Conservation (phyloP, 1,140 invertebrate genomes). For the Aphis craccivora region DNA sequence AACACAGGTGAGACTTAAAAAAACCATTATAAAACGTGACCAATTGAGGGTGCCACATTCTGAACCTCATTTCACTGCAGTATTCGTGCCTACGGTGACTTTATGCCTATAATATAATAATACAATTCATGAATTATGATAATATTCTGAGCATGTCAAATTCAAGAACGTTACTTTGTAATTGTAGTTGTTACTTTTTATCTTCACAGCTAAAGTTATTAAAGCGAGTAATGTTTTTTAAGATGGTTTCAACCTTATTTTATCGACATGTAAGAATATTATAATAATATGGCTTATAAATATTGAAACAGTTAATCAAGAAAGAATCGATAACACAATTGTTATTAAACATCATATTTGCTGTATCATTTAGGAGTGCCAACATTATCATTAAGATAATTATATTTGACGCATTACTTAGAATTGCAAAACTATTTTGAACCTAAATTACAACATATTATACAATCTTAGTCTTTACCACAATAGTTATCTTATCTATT, state of each 20-base stretch:
- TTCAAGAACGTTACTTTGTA: background rate
- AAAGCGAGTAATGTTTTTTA: background rate
- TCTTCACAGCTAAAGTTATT: background rate
- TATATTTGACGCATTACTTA: background rate
- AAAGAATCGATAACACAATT: constrained; percentile 10
- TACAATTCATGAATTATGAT: background rate
- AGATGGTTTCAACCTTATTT: background rate
- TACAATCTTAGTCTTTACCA: background rate
- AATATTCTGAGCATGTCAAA: background rate
- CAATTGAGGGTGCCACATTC: background rate
- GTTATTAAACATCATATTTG: background rate
- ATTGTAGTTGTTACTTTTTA: background rate
- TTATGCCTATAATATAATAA: background rate
- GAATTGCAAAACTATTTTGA: constrained; percentile 10
- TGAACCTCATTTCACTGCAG: background rate
- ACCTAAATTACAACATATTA: constrained; percentile 25
- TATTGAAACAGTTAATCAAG: background rate
- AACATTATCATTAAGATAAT: constrained; percentile 17
- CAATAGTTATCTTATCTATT: constrained; percentile 32
- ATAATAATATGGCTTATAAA: background rate
- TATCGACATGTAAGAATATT: background rate
- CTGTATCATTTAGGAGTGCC: constrained; percentile 11
- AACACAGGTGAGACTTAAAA: background rate
- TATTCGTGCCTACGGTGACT: background rate
- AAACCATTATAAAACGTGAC: background rate